These are phyloP conservation scores for Zapornia atra DNA, from an alignment of 2,113 vertebrate genomes.

Conservation along the genomic window DNA sequence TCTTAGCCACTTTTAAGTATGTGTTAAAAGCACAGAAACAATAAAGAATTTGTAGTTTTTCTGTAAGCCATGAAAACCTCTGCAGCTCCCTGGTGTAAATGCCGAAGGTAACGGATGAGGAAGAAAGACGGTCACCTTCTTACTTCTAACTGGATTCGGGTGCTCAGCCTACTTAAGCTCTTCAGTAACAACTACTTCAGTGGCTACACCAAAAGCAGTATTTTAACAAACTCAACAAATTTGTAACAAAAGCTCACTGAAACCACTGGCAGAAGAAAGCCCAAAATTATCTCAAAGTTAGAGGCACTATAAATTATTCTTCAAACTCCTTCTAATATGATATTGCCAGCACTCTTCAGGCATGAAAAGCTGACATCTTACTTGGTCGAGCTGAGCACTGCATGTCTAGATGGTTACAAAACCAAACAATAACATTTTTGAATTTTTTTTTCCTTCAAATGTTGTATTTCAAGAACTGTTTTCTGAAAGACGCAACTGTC, in stretches of 20 bases:
- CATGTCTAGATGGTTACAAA: neutral
- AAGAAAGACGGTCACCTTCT: neutral
- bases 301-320: neutral
- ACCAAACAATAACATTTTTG: neutral
- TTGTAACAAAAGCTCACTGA: neutral
- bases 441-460: neutral
- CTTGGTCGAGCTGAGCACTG: neutral
- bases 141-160: neutral
- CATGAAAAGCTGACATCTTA: neutral
- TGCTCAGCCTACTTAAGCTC: neutral
- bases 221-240: neutral
- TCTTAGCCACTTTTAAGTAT: conserved; percentile 21
- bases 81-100: neutral
- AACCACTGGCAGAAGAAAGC: neutral
- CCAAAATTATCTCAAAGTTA: neutral
- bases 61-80: neutral
- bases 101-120: neutral
- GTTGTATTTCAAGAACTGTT: neutral
- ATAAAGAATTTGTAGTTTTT: conserved; percentile 17
- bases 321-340: neutral
- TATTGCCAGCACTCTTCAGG: neutral
- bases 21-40: conserved; percentile 43
- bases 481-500: neutral
- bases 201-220: neutral
- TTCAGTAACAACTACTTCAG: neutral